Evolutionary conservation across 1,140 invertebrate species (phyloP).

Genomic region (Oryzaephilus surinamensis): DNA sequence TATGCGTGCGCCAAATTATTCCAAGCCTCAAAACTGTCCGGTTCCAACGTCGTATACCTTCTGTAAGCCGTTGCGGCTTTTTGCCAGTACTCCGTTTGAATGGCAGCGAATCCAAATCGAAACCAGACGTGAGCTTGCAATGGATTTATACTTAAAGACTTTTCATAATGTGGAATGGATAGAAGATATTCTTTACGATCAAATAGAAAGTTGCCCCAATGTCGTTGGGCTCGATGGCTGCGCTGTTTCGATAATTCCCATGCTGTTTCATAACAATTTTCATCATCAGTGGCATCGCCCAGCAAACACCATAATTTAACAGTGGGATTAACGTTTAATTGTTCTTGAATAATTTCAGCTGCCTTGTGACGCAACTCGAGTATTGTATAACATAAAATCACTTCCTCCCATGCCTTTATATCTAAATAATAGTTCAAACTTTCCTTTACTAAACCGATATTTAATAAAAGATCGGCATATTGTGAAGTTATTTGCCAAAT

Average conservation of each 20-base stretch:
- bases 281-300: slow-evolving; percentile 64
- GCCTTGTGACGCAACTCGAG: slow-evolving; percentile 80
- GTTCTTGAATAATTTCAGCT: slow-evolving; percentile 74
- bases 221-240: slow-evolving; percentile 70
- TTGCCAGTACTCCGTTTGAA: slow-evolving; percentile 71
- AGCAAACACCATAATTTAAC: slow-evolving; percentile 82
- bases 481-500: slow-evolving; percentile 65
- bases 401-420: slow-evolving; percentile 84
- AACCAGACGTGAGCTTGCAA: slow-evolving; percentile 78
- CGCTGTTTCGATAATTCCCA: slow-evolving; percentile 78
- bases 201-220: slow-evolving; percentile 73
- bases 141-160: slow-evolving; percentile 73
- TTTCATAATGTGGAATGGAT: slow-evolving; percentile 67
- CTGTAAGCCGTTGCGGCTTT: slow-evolving; percentile 75
- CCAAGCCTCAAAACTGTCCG: slow-evolving; percentile 91
- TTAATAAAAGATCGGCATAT: slow-evolving; percentile 66
- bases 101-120: slow-evolving; percentile 73
- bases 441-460: slow-evolving; percentile 70
- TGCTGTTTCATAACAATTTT: slow-evolving; percentile 76
- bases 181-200: slow-evolving; percentile 61
- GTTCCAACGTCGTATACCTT: slow-evolving; percentile 75
- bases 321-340: slow-evolving; percentile 69
- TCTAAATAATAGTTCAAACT: slow-evolving; percentile 77
- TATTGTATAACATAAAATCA: slow-evolving; percentile 80
- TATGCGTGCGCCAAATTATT: slow-evolving; percentile 94